These are phyloP conservation scores for Globodera rostochiensis DNA, from an alignment of 1,140 invertebrate species.

Conservation along the genomic window DNA sequence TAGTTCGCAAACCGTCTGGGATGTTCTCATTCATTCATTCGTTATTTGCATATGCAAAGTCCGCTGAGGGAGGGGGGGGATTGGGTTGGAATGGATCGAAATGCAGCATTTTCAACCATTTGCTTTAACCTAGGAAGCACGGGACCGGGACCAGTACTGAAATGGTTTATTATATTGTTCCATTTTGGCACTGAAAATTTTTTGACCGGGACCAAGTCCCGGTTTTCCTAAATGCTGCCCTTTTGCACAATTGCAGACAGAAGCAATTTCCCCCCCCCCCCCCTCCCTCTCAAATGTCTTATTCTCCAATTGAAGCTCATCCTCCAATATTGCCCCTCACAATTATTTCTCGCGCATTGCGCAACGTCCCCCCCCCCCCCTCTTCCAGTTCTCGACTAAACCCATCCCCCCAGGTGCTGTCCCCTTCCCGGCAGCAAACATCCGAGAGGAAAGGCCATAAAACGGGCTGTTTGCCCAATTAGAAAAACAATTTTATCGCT, in stretches of 20 bases:
- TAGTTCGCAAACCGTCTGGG: neutral
- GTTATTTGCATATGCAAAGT: neutral
- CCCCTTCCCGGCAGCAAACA: neutral
- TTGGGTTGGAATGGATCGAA: neutral
- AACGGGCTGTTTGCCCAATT: neutral
- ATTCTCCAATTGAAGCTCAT: neutral
- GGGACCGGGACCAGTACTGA: no score
- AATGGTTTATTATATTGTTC: neutral
- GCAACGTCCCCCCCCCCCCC: neutral
- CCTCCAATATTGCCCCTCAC: neutral
- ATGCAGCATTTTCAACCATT: no score
- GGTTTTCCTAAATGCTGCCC: neutral
- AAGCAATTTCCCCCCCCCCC: neutral
- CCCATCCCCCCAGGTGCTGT: neutral
- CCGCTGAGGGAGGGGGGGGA: neutral
- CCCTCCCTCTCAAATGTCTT: neutral
- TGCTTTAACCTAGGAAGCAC: no score
- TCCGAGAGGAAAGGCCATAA: neutral
- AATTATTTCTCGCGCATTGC: constrained; percentile 2
- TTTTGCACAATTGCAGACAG: neutral
- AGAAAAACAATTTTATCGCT: neutral
- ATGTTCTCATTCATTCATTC: neutral
- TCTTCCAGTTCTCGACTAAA: no score
- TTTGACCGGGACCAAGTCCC: no score
- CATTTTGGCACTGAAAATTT: no score